Percentiles rank a stretch among this genome's conserved stretches.
These are phyloP conservation scores for Lindbergichthys nudifrons DNA, from an alignment of 2,797 vertebrate species.

Conservation along the genomic window DNA sequence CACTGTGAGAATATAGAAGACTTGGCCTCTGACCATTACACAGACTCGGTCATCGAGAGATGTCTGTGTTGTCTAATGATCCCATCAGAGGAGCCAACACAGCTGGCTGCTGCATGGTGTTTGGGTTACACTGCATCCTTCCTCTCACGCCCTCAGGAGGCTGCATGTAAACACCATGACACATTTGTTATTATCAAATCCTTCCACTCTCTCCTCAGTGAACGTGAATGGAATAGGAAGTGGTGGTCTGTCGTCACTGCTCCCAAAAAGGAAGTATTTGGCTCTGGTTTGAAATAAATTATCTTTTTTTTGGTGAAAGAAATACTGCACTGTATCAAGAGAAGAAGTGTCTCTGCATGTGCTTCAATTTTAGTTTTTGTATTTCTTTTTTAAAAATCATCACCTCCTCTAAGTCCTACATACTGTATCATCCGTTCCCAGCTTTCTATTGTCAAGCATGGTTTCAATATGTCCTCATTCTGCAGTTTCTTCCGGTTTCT, in stretches of 20 bases:
- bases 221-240: slow-evolving; percentile 63
- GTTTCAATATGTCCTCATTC: not conserved
- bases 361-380: not conserved
- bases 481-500: not conserved
- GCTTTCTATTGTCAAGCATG: slow-evolving; percentile 7
- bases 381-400: not conserved
- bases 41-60: slow-evolving; percentile 28
- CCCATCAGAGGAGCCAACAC: slow-evolving; percentile 28
- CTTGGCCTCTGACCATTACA: slow-evolving; percentile 1
- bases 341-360: not conserved
- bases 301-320: not conserved
- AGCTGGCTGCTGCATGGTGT: slow-evolving; percentile 42
- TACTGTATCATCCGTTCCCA: not conserved
- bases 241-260: slow-evolving; percentile 25
- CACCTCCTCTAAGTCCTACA: not conserved
- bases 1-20: not conserved
- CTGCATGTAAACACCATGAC: slow-evolving; percentile 74
- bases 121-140: slow-evolving; percentile 59
- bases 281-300: slow-evolving; percentile 9
- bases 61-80: slow-evolving; percentile 50
- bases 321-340: not conserved
- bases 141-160: slow-evolving; percentile 58
- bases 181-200: slow-evolving; percentile 76
- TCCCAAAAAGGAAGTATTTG: slow-evolving; percentile 24
- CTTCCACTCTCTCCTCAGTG: slow-evolving; percentile 48